These are phyloP conservation scores for Vollenhovia emeryi DNA, from an alignment of 1,140 invertebrate species.

Conservation along the genomic window DNA sequence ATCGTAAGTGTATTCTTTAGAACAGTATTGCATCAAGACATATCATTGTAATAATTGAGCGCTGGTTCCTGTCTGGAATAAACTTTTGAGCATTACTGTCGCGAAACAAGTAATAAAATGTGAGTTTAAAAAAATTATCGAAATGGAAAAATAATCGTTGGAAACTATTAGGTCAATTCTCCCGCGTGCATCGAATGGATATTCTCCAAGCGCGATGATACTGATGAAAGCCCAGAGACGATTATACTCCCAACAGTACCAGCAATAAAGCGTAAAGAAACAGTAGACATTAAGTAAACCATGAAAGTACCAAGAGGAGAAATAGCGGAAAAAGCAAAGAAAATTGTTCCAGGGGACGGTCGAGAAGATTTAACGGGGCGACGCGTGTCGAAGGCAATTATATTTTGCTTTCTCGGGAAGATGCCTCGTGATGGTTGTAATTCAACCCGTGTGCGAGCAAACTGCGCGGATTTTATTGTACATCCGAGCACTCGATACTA, in stretches of 20 bases:
- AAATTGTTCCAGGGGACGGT: not conserved
- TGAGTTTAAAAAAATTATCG: constrained; percentile 7
- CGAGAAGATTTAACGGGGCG: not conserved
- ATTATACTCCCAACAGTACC: not conserved
- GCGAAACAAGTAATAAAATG: too few relatives aligned
- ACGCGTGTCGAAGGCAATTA: not conserved
- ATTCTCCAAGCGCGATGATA: constrained; percentile 23
- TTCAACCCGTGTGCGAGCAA: not conserved
- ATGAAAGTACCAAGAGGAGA: not conserved
- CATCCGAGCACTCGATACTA: not conserved
- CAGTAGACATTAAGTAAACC: not conserved
- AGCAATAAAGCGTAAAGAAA: not conserved
- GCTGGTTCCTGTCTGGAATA: too few relatives aligned
- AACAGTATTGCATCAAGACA: too few relatives aligned
- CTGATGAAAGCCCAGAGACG: too few relatives aligned
- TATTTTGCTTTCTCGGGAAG: constrained; percentile 1
- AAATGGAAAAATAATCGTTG: not conserved
- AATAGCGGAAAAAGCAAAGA: not conserved
- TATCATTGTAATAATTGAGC: too few relatives aligned
- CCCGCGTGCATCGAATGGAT: constrained; percentile 8
- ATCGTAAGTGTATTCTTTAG: too few relatives aligned
- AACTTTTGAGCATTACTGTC: too few relatives aligned
- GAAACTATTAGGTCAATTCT: constrained; percentile 7
- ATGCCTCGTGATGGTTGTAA: not conserved
- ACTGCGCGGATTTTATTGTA: not conserved